These are phyloP conservation scores for Hemibates koningsi DNA, from an alignment of 2,113 vertebrate species.

Conservation along the genomic window DNA sequence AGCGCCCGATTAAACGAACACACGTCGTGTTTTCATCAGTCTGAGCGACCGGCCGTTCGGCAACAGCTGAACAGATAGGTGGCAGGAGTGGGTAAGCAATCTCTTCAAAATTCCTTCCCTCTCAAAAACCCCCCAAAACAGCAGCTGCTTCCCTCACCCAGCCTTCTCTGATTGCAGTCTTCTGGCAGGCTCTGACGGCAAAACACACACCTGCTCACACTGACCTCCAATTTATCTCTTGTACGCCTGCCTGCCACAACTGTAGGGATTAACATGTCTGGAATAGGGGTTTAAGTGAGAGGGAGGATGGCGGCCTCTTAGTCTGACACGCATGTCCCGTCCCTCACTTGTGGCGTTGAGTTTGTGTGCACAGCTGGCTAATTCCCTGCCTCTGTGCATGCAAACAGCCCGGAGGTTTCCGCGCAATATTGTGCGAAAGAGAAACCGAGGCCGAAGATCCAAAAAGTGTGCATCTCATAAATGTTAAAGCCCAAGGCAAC, in stretches of 20 bases:
- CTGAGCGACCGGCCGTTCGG: background rate
- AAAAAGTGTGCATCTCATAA: background rate
- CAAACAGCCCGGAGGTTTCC: background rate
- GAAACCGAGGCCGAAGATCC: background rate
- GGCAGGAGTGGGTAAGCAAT: conserved; percentile 31
- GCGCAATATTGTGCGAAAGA: background rate
- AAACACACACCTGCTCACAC: conserved; percentile 55
- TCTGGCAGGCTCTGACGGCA: conserved; percentile 13
- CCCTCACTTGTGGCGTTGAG: conserved; percentile 21
- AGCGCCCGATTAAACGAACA: background rate
- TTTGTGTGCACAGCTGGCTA: conserved; percentile 46
- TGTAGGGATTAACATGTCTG: conserved; percentile 62
- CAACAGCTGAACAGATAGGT: conserved; percentile 12
- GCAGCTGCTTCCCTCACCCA: conserved; percentile 51
- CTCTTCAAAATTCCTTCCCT: background rate
- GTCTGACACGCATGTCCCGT: conserved; percentile 19
- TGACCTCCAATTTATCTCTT: conserved; percentile 43
- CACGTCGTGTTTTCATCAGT: background rate
- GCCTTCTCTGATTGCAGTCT: conserved; percentile 55
- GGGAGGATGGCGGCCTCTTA: background rate
- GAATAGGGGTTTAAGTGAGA: conserved; percentile 28
- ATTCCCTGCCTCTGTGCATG: background rate
- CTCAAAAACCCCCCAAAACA: conserved; percentile 5
- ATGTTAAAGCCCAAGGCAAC: background rate
- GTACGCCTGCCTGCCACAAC: conserved; percentile 31